Base-by-base conservation (phyloP, 1,140 invertebrate species). In the Rhyacophila brunnea region DNA sequence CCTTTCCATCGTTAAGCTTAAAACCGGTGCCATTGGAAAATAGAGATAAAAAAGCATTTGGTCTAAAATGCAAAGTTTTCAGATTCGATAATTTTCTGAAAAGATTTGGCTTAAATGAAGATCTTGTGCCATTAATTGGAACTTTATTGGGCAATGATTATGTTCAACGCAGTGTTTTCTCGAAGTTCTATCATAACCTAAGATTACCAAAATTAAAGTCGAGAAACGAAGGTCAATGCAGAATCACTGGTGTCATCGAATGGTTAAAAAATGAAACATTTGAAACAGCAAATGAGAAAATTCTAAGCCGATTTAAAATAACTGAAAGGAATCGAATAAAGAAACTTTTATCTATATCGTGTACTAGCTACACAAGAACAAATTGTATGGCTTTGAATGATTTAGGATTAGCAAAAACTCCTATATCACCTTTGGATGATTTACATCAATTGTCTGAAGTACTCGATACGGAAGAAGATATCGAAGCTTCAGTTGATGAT, bases 141-240 rank as follows among this genome's bases (percentile, higher is more conserved):
- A 86, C 87, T 9, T 64, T 95, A 6, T 71, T 94, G 14, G 93
- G 93, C 2, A 95, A 95, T 79, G 93, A 95, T 77, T 95, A 90
- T 73, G 84, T 93, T n/a, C 79, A 86, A 38, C 78, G 77, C 40
- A 78, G 71, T 7, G 76, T 82, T 0, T 93, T 95, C 67, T 74
- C 75, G 9, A 81, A 83, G 40, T 92, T 95, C 88, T 87, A 71
- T 71, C 73, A 7, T 74, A 60, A 83, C 51, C 71, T 93, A 87
- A 84, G 67, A 71, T 87, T 38, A 73, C 79, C 7, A 87, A 86
- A 65, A 73, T 77, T 45, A 78, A 80, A 49, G 77, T 80, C 72
- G 56, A 77, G 77, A 49, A 79, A 80, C 62, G 81, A 78, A 42
- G 74, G 81, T 32, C 80, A 84, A 50, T 82, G 87, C 65, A 79